Evolutionary conservation across 1,140 invertebrate species (phyloP).

Genomic region (Octopus sinensis): DNA sequence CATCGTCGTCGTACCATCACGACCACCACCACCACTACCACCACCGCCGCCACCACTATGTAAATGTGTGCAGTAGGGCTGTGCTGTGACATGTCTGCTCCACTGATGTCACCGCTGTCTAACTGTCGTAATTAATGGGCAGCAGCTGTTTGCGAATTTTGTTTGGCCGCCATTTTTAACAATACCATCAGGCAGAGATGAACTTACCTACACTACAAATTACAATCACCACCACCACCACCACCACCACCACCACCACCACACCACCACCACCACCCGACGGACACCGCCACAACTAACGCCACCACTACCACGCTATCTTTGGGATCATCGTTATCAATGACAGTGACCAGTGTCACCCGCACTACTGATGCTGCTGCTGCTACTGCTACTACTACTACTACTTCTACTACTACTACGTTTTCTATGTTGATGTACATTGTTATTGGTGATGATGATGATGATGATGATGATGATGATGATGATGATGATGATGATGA

Average conservation of each 20-base stretch:
- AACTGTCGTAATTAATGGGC: neutral
- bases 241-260: no score
- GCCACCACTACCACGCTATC: neutral
- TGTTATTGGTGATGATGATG: neutral
- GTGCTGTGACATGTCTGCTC: neutral
- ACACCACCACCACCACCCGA: no score
- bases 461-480: neutral
- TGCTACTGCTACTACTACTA: neutral
- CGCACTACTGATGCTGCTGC: no score
- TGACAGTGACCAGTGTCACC: neutral
- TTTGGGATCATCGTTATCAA: neutral
- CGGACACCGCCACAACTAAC: neutral
- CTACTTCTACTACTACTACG: neutral
- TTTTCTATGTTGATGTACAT: neutral
- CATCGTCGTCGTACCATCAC: no score
- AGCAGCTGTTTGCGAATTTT: neutral
- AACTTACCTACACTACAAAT: slow-evolving; percentile 7
- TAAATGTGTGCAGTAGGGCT: neutral
- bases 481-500: no score
- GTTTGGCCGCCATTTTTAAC: neutral
- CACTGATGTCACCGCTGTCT: slow-evolving; percentile 7
- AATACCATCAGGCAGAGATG: neutral
- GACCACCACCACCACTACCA: no score
- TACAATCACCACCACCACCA: neutral
- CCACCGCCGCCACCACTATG: no score